Evolutionary conservation across 1,140 invertebrate genomes (phyloP), one percentile per base, ranked within the genome.

Genomic region (Trachelipus rathkii): DNA sequence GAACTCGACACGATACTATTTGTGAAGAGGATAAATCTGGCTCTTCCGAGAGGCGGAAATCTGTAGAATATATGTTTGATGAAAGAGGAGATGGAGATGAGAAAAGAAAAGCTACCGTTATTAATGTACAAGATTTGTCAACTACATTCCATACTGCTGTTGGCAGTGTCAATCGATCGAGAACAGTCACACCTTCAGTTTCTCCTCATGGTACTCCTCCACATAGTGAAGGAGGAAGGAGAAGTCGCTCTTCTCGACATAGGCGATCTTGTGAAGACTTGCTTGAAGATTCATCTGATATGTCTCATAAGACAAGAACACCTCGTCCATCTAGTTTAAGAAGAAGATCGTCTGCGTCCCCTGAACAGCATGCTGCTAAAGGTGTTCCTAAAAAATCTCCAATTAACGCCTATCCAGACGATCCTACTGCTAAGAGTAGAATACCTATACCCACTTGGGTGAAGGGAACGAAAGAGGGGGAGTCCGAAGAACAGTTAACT

Each of bases 71-170:
- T 78, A 69, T 79, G 24, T 71, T 80, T 69, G 78, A 82, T 67
- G 78, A 82, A 23, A 79, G 82, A 74, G 72, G 72, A n/a, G 76
- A 80, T 23, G 74, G 73, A 24, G 82, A 81, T 13, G 80, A 82
- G 43, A 74, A 78, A 66, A 79, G 82, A 45, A 84, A 83, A 71
- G 79, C 82, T 23, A 82, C 82, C 13, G 82, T 83, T 19, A 84
- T 84, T 24, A 82, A 81, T 69, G 43, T 84, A 43, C 80, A 80
- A 50, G 83, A 84, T 75, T 74, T 84, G 24, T 79, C 80, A 66
- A 79, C 83, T 13, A 82, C 80, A 50, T 81, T 81, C 74, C 80
- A 81, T 70, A 77, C 69, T 43, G 78, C 80, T 44, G 74, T 75
- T 60, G 44, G 60, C 24, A 77, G 74, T 75, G 74, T 78, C 24